Evolutionary conservation across 2,113 vertebrate genomes (phyloP).

Genomic region (Gymnarchus niloticus): DNA sequence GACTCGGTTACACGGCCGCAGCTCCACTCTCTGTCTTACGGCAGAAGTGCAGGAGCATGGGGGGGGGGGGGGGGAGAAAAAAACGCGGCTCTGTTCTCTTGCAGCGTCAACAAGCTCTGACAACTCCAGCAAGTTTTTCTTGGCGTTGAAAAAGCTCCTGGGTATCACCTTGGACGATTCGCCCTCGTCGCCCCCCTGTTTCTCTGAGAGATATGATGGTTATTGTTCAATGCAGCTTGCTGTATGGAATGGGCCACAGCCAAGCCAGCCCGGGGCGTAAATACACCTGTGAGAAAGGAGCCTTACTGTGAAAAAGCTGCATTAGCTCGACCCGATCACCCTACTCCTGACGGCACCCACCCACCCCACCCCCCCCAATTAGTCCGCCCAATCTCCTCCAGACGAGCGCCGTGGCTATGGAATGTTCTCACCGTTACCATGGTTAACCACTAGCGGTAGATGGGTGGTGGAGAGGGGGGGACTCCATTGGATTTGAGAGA

Average conservation of each 20-base stretch:
- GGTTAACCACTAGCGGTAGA: conserved; percentile 53
- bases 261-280: conserved; percentile 94
- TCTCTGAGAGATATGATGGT: conserved; percentile 88
- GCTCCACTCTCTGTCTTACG: conserved; percentile 96
- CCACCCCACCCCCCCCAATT: conserved; percentile 68
- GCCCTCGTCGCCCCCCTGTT: conserved; percentile 56
- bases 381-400: conserved; percentile 60
- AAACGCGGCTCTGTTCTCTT: conserved; percentile 71
- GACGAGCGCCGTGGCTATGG: conserved; percentile 60
- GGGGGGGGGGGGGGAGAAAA: conserved; percentile 40
- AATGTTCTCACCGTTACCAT: conserved; percentile 62
- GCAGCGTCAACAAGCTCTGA: conserved; percentile 99
- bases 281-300: conserved; percentile 98
- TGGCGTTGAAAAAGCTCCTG: conserved; percentile 89
- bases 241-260: conserved; percentile 95
- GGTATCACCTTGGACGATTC: conserved; percentile 89
- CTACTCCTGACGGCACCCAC: conserved; percentile 61
- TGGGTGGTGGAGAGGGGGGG: no score
- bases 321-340: conserved; percentile 68
- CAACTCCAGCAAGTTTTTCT: conserved; percentile 92
- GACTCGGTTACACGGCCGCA: conserved; percentile 96
- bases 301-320: conserved; percentile 86
- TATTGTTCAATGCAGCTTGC: conserved; percentile 98
- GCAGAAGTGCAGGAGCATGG: conserved; percentile 85
- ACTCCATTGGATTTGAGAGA: no score